Percentiles rank a stretch among this genome's conserved stretches.
These are phyloP conservation scores for Elymnias hypermnestra DNA, from an alignment of 1,140 invertebrate genomes.

Conservation along the genomic window DNA sequence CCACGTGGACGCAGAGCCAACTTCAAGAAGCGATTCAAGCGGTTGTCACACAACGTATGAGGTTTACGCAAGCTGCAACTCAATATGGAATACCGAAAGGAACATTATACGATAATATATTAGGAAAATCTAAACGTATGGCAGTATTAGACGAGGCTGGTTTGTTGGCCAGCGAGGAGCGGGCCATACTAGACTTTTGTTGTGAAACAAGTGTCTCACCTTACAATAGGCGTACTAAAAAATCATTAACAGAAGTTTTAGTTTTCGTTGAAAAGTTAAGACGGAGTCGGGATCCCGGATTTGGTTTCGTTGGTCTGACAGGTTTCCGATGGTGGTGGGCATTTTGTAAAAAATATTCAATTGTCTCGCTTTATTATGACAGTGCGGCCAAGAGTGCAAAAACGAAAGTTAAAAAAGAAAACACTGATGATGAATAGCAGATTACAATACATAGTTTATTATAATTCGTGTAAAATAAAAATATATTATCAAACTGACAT, in stretches of 20 bases:
- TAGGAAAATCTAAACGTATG: slow-evolving; percentile 87
- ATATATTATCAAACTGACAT: no score
- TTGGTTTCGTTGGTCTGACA: slow-evolving; percentile 80
- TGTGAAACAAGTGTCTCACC: slow-evolving; percentile 84
- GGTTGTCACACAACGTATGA: slow-evolving; percentile 85
- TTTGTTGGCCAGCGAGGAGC: slow-evolving; percentile 79
- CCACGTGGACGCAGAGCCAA: slow-evolving; percentile 85
- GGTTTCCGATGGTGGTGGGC: slow-evolving; percentile 90
- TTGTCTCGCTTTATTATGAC: slow-evolving; percentile 74
- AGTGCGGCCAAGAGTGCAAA: slow-evolving; percentile 30
- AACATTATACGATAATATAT: slow-evolving; percentile 86
- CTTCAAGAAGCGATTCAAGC: slow-evolving; percentile 86
- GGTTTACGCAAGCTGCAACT: slow-evolving; percentile 84
- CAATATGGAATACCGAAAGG: slow-evolving; percentile 86
- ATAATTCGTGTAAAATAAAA: no score
- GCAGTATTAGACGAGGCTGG: slow-evolving; percentile 83
- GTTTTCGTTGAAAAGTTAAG: slow-evolving; percentile 81
- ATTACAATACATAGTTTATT: no score
- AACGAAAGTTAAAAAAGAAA: slow-evolving; percentile 36
- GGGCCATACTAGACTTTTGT: slow-evolving; percentile 83
- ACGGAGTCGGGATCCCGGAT: slow-evolving; percentile 78
- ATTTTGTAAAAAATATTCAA: slow-evolving; percentile 87
- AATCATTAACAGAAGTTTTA: slow-evolving; percentile 80
- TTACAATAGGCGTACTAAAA: slow-evolving; percentile 84
- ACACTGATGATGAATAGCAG: slow-evolving; percentile 39